A percentile compares a stretch with the other conserved stretches of the same genome.
These are phyloP conservation scores for Megalurothrips usitatus DNA, from an alignment of 2,888 invertebrate genomes.

Conservation along the genomic window DNA sequence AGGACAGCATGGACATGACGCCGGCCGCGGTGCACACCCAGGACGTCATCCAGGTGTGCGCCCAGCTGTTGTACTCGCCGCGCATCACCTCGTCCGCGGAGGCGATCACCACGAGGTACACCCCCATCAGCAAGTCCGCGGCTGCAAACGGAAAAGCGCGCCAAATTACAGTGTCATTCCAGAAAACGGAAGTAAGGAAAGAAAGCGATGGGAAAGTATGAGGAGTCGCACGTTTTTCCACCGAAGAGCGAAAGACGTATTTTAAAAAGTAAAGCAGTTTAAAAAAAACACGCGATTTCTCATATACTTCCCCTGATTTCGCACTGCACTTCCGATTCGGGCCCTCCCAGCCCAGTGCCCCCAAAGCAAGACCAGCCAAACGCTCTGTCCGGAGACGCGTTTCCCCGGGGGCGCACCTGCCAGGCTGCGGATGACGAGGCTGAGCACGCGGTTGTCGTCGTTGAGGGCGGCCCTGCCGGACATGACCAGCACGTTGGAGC, in stretches of 20 bases:
- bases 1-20: conserved; percentile 60
- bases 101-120: conserved; percentile 60
- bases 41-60: conserved; percentile 61
- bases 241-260: too few species aligned
- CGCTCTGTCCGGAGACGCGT: too few species aligned
- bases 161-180: too few species aligned
- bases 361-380: too few species aligned
- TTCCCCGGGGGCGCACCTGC: conserved; percentile 48
- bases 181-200: too few species aligned
- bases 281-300: neutral
- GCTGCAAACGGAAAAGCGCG: conserved; percentile 44
- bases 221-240: too few species aligned
- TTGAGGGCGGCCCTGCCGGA: conserved; percentile 56
- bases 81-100: conserved; percentile 56
- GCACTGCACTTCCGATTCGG: too few species aligned
- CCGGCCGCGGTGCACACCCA: conserved; percentile 61
- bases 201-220: too few species aligned
- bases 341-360: too few species aligned
- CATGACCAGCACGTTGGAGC: conserved; percentile 60
- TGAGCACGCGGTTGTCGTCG: conserved; percentile 59
- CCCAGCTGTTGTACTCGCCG: conserved; percentile 54
- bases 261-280: conserved; percentile 9
- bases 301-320: neutral
- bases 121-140: conserved; percentile 64
- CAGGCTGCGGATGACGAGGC: conserved; percentile 60